Conservation (phyloP, 2,888 invertebrate species). For the Eupithecia dodoneata region DNA sequence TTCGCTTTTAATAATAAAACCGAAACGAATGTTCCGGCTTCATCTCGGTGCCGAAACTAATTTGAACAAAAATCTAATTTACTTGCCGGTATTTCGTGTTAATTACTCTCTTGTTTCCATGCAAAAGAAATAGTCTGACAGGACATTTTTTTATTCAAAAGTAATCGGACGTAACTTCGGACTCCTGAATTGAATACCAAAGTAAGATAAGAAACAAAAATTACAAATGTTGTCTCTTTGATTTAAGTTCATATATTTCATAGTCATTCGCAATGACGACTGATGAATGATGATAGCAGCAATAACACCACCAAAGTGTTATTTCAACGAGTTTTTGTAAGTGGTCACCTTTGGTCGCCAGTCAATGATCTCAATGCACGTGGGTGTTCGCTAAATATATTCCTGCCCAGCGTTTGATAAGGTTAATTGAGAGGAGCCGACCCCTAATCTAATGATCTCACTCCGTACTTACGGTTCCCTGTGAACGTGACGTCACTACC, state of each 20-base stretch:
- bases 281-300: background rate
- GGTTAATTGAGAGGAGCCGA: constrained; percentile 45
- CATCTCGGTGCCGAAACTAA: constrained; percentile 12
- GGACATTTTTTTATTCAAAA: background rate
- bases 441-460: constrained; percentile 31
- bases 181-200: background rate
- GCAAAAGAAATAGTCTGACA: background rate
- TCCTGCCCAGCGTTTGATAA: constrained; percentile 38
- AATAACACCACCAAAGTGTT: background rate
- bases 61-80: constrained; percentile 27
- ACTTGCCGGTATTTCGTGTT: constrained; percentile 12
- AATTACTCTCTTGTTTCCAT: constrained; percentile 18
- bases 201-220: background rate
- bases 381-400: constrained; percentile 41
- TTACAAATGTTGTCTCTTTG: background rate
- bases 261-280: background rate
- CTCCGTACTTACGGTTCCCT: background rate
- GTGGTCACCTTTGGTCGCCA: background rate
- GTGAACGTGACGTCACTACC: background rate
- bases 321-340: background rate
- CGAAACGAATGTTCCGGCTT: constrained; percentile 8
- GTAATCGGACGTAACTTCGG: background rate
- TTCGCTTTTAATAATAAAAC: constrained; percentile 1
- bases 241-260: background rate
- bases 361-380: constrained; percentile 34